Evolutionary conservation across 2,888 invertebrate genomes (phyloP), one percentile per base, ranked within the genome.

Genomic region (Leucophenga montana): DNA sequence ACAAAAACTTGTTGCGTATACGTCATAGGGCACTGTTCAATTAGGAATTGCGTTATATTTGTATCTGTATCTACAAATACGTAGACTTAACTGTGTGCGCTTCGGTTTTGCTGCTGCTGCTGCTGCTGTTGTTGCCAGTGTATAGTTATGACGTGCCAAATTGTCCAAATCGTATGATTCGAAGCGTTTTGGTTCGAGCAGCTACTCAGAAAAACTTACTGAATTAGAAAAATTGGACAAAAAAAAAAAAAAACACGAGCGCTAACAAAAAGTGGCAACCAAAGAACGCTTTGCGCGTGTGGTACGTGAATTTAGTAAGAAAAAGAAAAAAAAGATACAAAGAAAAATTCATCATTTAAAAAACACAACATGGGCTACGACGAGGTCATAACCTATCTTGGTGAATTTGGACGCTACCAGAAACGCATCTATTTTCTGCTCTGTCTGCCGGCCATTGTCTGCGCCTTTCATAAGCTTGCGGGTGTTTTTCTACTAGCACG

Each of bases 321-420:
- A 61, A 62, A n/a, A 27, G 39, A 18, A 44, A 20, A 62, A 0
- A 44, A 18, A 11, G 2, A 22, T n/a, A 44, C 62, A 2, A n/a
- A 62, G 44, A n/a, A n/a, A 39, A 62, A 4, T 13, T 69, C 71
- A 71, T 48, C 69, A 64, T 48, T 4, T 27, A 22, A 18, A n/a
- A 61, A 61, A 71, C 59, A 20, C 66, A 68, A 64, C n/a, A 94
- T 94, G 94, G 92, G 92, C 71, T 94, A 93, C 87, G 94, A 94
- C 87, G 93, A 93, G 77, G 91, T 94, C 50, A 91, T 94, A 69
- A 90, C 90, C 6, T 90, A 92, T 75, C 89, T 94, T 86, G 94
- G 94, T 54, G 93, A 93, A 77, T 94, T 94, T 77, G 94, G 94
- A 11, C 90, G 90, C 59, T 93, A 94, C 85, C 94, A 94, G 86